Percentiles rank a stretch among this genome's conserved stretches.
These are phyloP conservation scores for Venustoraphidia nigricollis DNA, from an alignment of 2,888 invertebrate genomes.

Conservation along the genomic window DNA sequence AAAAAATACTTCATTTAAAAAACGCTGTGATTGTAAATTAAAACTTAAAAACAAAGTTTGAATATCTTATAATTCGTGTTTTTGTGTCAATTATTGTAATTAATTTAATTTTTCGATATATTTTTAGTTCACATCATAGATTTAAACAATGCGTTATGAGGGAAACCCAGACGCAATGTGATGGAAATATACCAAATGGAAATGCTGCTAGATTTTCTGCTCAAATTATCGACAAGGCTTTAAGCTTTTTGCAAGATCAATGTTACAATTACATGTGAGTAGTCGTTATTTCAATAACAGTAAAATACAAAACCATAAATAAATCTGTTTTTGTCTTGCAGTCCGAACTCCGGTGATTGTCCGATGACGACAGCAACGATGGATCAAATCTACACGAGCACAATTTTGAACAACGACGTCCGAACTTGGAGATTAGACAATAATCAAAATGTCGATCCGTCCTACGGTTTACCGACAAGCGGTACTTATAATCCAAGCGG, in stretches of 20 bases:
- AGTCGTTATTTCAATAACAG: not conserved
- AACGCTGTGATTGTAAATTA: too few relatives aligned
- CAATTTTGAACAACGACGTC: not conserved
- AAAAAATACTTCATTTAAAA: too few relatives aligned
- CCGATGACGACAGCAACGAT: slow-evolving; percentile 11
- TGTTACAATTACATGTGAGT: slow-evolving; percentile 42
- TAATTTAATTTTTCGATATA: not conserved
- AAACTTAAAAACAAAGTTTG: too few relatives aligned
- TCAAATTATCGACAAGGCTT: slow-evolving; percentile 39
- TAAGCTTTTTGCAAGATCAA: slow-evolving; percentile 40
- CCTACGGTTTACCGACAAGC: slow-evolving; percentile 12
- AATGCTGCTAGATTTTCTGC: slow-evolving; percentile 35
- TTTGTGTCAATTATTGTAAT: not conserved
- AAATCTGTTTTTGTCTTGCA: slow-evolving; percentile 16
- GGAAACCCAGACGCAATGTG: slow-evolving; percentile 35
- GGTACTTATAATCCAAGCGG: slow-evolving; percentile 13
- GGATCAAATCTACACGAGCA: slow-evolving; percentile 5
- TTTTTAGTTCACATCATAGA: slow-evolving; percentile 35
- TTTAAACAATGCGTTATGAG: slow-evolving; percentile 39
- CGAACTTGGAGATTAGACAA: not conserved
- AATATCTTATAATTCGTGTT: not conserved
- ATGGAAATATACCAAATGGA: slow-evolving; percentile 28
- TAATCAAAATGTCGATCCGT: slow-evolving; percentile 10
- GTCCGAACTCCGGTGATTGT: slow-evolving; percentile 36
- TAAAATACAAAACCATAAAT: not conserved